phyloP scores from a whole-genome alignment of 2,113 vertebrate genomes.

The Excalfactoria chinensis region DNA sequence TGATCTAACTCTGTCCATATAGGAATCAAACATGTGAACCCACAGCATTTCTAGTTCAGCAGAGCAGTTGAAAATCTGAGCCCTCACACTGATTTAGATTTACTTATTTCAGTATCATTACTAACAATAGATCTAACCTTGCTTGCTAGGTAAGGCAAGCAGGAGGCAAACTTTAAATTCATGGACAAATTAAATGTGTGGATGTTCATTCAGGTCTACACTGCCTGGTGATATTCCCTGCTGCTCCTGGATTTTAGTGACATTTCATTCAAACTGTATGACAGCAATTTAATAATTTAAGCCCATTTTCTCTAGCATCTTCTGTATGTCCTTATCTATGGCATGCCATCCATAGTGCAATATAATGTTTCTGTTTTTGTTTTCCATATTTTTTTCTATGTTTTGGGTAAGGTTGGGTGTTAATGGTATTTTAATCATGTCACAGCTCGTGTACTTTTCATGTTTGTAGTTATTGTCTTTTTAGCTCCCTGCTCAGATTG shows the following conservation, averaged over 20 bases:
- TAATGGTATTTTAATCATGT: neutral
- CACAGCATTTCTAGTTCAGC: neutral
- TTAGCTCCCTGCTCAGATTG: neutral
- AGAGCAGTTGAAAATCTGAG: neutral
- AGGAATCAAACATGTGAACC: neutral
- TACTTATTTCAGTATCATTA: neutral
- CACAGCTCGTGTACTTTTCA: neutral
- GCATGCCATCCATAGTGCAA: fast-evolving
- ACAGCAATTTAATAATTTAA: neutral
- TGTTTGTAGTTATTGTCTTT: neutral
- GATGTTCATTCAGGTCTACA: neutral
- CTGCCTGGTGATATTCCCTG: neutral
- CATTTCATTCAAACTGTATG: neutral
- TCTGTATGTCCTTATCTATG: neutral
- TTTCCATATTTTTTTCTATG: neutral
- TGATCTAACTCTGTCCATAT: neutral
- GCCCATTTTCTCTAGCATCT: neutral
- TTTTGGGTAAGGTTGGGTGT: neutral
- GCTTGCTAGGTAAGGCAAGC: neutral
- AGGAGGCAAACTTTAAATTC: neutral
- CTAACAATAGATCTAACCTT: neutral
- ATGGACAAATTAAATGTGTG: neutral
- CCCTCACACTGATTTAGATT: neutral
- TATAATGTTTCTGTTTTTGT: neutral
- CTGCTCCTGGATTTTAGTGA: neutral